phyloP scores from a whole-genome alignment of 2,113 vertebrate genomes.

The Vidua chalybeata region DNA sequence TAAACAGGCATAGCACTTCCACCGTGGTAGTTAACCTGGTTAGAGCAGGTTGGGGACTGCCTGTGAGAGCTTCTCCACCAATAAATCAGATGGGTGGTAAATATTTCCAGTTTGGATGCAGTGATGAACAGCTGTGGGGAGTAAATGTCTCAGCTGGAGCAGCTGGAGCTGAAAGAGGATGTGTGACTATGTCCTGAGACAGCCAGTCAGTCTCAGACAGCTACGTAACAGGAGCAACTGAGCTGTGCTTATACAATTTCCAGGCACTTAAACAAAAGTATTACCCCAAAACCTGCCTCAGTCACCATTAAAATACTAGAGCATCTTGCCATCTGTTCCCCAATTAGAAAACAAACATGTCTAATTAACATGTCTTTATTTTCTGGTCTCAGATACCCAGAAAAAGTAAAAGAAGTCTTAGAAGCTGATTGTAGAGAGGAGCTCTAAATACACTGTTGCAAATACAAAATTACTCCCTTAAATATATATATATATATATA shows the following conservation, averaged over 20 bases:
- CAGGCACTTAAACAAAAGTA: background rate
- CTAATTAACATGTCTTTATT: background rate
- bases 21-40: background rate
- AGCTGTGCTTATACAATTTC: background rate
- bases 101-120: background rate
- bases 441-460: background rate
- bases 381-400: background rate
- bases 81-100: background rate
- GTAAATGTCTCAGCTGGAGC: background rate
- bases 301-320: background rate
- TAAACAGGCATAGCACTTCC: background rate
- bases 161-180: background rate
- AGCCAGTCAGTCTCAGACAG: background rate
- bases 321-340: background rate
- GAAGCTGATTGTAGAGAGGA: background rate
- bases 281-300: slow-evolving; percentile 1
- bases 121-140: background rate
- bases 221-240: background rate
- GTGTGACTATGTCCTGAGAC: background rate
- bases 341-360: background rate
- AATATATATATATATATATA: background rate
- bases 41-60: background rate
- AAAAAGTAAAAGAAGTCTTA: background rate
- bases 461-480: background rate
- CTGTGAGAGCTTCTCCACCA: background rate